Evolutionary conservation across 2,888 invertebrate species (phyloP).

Genomic region (Eumerus sabulonum): DNA sequence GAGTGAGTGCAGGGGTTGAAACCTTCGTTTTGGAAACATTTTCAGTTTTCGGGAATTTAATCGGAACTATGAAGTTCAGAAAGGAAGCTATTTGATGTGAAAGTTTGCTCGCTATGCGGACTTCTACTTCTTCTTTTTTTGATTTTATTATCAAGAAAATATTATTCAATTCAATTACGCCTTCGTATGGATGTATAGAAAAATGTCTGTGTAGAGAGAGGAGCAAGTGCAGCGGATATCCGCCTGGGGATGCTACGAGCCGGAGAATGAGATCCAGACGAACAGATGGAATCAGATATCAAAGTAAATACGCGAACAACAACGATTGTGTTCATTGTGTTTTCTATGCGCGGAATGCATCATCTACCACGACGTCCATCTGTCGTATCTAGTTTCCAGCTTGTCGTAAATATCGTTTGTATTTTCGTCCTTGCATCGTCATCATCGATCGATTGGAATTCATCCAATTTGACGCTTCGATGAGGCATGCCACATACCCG

Average conservation of each 20-base stretch:
- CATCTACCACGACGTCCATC: constrained; percentile 30
- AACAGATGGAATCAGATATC: constrained; percentile 53
- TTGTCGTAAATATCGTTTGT: neutral
- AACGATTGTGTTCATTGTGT: constrained; percentile 14
- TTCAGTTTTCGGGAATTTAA: constrained; percentile 22
- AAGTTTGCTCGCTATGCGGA: constrained; percentile 35
- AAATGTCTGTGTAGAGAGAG: too few species aligned
- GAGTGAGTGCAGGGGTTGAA: too few species aligned
- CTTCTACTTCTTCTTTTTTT: constrained; percentile 24
- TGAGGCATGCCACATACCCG: neutral
- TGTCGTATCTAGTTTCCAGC: constrained; percentile 32
- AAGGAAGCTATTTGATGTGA: constrained; percentile 35
- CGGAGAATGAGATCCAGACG: constrained; percentile 38
- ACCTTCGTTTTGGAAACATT: constrained; percentile 9
- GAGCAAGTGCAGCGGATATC: too few species aligned
- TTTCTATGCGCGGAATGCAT: constrained; percentile 55
- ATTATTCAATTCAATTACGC: constrained; percentile 63
- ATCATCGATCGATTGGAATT: constrained; percentile 43
- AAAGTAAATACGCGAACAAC: constrained; percentile 50
- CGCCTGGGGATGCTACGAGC: too few species aligned
- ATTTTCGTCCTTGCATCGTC: too few species aligned
- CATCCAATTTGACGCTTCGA: constrained; percentile 48
- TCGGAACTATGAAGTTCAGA: constrained; percentile 40
- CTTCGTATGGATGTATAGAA: constrained; percentile 32
- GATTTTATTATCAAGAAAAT: constrained; percentile 66